phyloP scores from a whole-genome alignment of 64 coral and sea anemone genomes.

The Exaiptasia diaphana region DNA sequence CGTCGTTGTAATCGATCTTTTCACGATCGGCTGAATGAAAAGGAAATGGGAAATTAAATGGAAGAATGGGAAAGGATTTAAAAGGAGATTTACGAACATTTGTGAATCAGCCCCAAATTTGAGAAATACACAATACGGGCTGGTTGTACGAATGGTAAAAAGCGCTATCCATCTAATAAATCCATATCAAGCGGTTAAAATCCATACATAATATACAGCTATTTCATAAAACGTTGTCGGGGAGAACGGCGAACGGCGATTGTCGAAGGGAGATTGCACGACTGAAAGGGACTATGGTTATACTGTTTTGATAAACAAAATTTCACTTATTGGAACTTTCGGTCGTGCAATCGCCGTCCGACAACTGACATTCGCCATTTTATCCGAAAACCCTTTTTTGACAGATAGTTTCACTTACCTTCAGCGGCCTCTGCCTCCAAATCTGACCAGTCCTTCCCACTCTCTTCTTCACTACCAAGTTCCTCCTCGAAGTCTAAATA shows the following conservation, averaged over 20 bases:
- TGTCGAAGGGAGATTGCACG: not conserved
- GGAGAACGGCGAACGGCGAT: not conserved
- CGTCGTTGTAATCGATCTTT: not conserved
- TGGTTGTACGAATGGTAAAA: not conserved
- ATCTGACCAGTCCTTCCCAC: conserved; percentile 96
- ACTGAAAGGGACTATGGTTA: not conserved
- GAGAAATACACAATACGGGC: not conserved
- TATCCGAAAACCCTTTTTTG: not conserved
- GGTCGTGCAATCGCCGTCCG: too few relatives aligned
- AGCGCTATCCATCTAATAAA: not conserved
- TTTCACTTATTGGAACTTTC: too few relatives aligned
- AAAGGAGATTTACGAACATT: not conserved
- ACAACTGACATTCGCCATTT: not conserved
- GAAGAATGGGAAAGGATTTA: too few relatives aligned
- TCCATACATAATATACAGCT: not conserved
- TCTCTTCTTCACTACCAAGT: conserved; percentile 94
- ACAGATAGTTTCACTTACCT: conserved; percentile 21
- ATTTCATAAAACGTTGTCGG: not conserved
- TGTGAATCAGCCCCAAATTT: not conserved
- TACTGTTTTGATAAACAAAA: not conserved
- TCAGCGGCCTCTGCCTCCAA: conserved; percentile 80
- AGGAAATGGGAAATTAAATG: too few relatives aligned
- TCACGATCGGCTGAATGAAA: not conserved
- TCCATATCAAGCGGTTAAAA: not conserved
- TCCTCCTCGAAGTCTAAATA: conserved; percentile 87